phyloP scores from a whole-genome alignment of 2,888 invertebrate genomes.

The Meghimatium bilineatum region DNA sequence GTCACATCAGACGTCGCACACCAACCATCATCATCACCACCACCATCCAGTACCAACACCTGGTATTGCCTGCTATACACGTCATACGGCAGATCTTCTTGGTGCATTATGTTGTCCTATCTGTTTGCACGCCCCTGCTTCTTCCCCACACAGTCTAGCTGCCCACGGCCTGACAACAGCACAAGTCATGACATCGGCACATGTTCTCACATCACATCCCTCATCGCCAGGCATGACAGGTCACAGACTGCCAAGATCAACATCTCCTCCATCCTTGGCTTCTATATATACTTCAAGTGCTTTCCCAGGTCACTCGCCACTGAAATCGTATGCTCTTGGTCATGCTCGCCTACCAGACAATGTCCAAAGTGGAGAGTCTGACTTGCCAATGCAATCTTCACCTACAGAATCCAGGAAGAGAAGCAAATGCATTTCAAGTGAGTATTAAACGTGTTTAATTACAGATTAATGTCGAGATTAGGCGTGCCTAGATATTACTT shows the following conservation, averaged over 20 bases:
- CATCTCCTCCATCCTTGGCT: conserved; percentile 32
- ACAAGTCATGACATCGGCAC: conserved; percentile 43
- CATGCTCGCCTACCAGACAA: conserved; percentile 7
- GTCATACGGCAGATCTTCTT: conserved; percentile 66
- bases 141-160: conserved; percentile 36
- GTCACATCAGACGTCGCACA: conserved; percentile 59
- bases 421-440: conserved; percentile 28
- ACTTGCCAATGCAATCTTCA: background rate
- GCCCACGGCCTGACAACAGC: conserved; percentile 50
- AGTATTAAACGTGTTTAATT: conserved; percentile 3
- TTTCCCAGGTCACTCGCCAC: conserved; percentile 1
- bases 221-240: conserved; percentile 16
- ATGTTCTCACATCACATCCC: conserved; percentile 37
- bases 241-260: conserved; percentile 19
- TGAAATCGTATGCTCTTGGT: conserved; percentile 10
- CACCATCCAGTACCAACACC: conserved; percentile 30
- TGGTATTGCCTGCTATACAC: conserved; percentile 63
- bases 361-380: background rate
- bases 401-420: conserved; percentile 25
- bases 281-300: conserved; percentile 5
- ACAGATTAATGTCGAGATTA: no score
- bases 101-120: conserved; percentile 68
- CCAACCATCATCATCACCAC: conserved; percentile 58
- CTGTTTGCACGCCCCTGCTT: conserved; percentile 59
- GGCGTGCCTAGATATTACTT: no score